Conservation (phyloP, 2,113 vertebrate species). For the Seriola dumerili region DNA sequence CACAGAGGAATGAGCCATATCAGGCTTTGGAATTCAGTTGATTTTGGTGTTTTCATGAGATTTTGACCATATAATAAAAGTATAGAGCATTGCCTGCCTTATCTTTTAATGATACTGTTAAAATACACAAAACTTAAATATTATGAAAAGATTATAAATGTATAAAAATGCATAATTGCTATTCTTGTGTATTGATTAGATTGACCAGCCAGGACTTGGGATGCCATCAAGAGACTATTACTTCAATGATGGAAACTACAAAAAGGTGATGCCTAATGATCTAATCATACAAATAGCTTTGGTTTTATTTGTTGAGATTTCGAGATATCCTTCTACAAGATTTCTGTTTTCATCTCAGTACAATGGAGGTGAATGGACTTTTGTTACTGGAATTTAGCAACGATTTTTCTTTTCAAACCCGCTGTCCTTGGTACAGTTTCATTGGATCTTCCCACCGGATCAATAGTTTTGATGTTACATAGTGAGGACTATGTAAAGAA, state of each 20-base stretch:
- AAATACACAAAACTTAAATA: neutral
- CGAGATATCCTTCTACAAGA: too few species aligned
- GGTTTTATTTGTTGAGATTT: neutral
- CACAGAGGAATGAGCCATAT: neutral
- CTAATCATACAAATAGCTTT: neutral
- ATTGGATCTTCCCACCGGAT: too few species aligned
- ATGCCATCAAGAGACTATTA: conserved; percentile 98
- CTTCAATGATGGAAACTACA: conserved; percentile 89
- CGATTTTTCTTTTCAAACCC: too few species aligned
- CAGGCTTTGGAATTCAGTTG: neutral
- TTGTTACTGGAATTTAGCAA: too few species aligned
- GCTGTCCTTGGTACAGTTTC: too few species aligned
- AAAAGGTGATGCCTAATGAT: conserved; percentile 81
- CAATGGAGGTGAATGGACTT: too few species aligned
- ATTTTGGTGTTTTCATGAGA: neutral
- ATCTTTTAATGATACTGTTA: neutral
- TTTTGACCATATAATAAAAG: too few species aligned
- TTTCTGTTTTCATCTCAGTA: too few species aligned
- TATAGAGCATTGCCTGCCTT: neutral
- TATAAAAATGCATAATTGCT: neutral
- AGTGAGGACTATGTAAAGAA: neutral
- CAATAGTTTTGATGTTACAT: neutral
- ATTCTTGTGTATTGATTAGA: conserved; percentile 80
- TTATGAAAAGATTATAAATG: neutral
- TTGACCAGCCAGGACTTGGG: conserved; percentile 94